Percentiles rank a stretch among this genome's conserved stretches.
These are phyloP conservation scores for Lemur catta DNA, from an alignment of 2,797 vertebrate genomes.

Conservation along the genomic window DNA sequence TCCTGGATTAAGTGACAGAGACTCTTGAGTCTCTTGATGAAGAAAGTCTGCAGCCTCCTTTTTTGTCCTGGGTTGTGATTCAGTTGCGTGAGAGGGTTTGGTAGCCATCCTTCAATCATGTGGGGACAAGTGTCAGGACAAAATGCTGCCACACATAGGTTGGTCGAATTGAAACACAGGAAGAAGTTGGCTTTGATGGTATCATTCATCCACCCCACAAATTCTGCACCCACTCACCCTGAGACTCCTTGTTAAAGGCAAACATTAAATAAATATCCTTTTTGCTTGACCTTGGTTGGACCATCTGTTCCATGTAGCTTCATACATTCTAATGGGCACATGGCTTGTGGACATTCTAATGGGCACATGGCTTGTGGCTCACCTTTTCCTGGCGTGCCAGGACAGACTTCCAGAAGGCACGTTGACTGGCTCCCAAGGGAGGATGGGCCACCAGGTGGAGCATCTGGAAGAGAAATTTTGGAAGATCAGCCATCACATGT, in stretches of 20 bases:
- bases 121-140: background rate
- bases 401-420: background rate
- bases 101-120: background rate
- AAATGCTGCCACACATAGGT: background rate
- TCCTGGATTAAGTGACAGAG: background rate
- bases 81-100: background rate
- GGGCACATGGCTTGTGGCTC: background rate
- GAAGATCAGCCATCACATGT: background rate
- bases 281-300: background rate
- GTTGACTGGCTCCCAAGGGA: background rate
- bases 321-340: rapidly evolving
- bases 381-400: constrained; percentile 44
- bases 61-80: background rate
- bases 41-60: background rate
- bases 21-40: background rate
- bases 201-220: background rate
- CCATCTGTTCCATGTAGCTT: rapidly evolving
- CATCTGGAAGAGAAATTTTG: constrained; percentile 35
- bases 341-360: too few species aligned
- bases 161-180: background rate
- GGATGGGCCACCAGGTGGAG: background rate
- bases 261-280: background rate
- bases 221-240: background rate
- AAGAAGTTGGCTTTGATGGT: background rate
- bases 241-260: background rate